Evolutionary conservation across 2,888 invertebrate species (phyloP), one percentile per base, ranked within the genome.

Genomic region (Teinopalpus imperialis): DNA sequence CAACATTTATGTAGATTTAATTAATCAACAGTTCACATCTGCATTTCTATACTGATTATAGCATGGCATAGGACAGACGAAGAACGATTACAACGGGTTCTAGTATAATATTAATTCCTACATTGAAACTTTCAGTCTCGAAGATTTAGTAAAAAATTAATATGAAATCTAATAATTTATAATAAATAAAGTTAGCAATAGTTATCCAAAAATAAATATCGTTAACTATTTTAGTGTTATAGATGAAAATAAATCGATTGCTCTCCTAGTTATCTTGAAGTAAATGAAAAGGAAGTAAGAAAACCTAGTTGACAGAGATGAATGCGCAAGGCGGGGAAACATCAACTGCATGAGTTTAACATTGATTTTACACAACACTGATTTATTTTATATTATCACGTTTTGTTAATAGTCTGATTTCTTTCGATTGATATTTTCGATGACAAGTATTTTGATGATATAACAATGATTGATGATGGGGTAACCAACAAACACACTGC

Each of bases 181-280:
- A 18, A 31, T 26, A 44, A 37, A 44, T 31, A 18, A 44, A 16
- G 6, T 36, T 30, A 44, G 20, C 26, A 44, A 44, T 44, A 44
- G 31, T 39, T 20, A 44, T 44, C 44, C 44, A 44, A 44, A 44
- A 44, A 44, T 44, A 44, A 44, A 44, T 44, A 31, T 44, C 29
- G 29, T 32, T 26, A 32, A 44, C 3, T 39, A 31, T 39, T 43
- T 44, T 43, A 41, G 24, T 30, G 14, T 23, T 14, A 41, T 12
- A 30, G 43, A 35, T 29, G 13, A 35, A 43, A 43, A 14, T 36
- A 36, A 43, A 43, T 18, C n/a, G 14, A 24, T 42, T 10, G 32
- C 21, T 8, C 27, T 29, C 9, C 23, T 24, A 31, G 30, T 31
- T 23, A 8, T n/a, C n/a, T n/a, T 40, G 8, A 12, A 23, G 12